Evolutionary conservation across 2,113 vertebrate species (phyloP).

Genomic region (Ophiodon elongatus): DNA sequence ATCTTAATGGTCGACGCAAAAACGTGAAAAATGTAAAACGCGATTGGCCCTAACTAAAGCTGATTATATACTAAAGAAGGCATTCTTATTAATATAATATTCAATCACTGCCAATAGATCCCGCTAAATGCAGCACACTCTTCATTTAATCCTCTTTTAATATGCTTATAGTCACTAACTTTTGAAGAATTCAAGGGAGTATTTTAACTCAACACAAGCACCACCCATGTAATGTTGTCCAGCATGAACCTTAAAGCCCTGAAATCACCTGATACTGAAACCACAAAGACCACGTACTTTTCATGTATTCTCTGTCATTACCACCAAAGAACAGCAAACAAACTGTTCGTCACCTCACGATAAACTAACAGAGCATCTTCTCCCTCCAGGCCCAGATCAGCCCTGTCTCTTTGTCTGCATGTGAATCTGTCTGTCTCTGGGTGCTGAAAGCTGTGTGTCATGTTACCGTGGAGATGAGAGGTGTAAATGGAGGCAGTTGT

Average conservation of each 20-base stretch:
- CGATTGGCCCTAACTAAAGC: not conserved
- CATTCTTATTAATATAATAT: not conserved
- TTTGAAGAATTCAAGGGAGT: not conserved
- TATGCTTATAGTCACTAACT: not conserved
- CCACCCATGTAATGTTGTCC: not conserved
- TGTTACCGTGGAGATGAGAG: constrained; percentile 75
- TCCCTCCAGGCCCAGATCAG: constrained; percentile 17
- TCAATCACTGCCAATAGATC: not conserved
- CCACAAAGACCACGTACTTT: not conserved
- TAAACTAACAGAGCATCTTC: constrained; percentile 5
- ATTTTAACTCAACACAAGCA: not conserved
- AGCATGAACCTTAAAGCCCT: not conserved
- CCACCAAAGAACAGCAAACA: not conserved
- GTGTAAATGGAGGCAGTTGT: constrained; percentile 79
- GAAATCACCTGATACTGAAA: not conserved
- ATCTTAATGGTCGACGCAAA: not conserved
- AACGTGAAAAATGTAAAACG: not conserved
- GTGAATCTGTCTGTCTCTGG: constrained; percentile 24
- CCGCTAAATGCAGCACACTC: not conserved
- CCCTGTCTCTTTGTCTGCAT: constrained; percentile 7
- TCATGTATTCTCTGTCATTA: not conserved
- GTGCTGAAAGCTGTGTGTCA: constrained; percentile 61
- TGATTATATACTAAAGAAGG: not conserved
- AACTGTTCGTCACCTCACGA: constrained; percentile 11
- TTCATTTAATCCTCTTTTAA: not conserved